Evolutionary conservation across 2,888 invertebrate genomes (phyloP), one percentile per base, ranked within the genome.

Genomic region (Ectemnius lituratus): DNA sequence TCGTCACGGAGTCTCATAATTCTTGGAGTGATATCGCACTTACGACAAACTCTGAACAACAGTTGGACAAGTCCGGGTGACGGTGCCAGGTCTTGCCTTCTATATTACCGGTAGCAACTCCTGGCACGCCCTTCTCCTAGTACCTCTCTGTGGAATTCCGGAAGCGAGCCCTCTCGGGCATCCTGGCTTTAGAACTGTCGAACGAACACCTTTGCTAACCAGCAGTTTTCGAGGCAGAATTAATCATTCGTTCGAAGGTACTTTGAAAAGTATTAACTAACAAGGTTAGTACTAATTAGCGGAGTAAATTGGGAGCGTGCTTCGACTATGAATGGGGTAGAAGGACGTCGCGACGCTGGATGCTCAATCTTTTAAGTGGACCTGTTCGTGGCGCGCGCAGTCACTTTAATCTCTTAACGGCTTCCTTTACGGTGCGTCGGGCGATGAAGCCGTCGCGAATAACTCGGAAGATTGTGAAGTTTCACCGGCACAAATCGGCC

Each of bases 141-240:
- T 73, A 64, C 65, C 61, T 70, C 76, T 73, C 14, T 14, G 3
- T 65, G 77, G 74, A 76, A 79, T 81, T 75, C 78, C 70, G 63
- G 69, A 67, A 73, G 70, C 67, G 74, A 73, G 52, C 62, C 73
- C 69, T 73, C 62, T 81, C 66, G 78, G 78, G 84, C 86, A 86
- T 88, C 86, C 83, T 73, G 86, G 80, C 88, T 88, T 89, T 88
- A 88, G 88, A 88, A 88, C 85, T 85, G 84, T 85, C 88, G 88
- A 89, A 89, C 84, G 87, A 83, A 76, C 78, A 74, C 81, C 85
- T 85, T 84, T 83, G 88, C 88, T 87, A 88, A 89, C 89, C 88
- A 76, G 86, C 86, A 67, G 62, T 76, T 69, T 74, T 57, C 70
- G 59, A 72, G 62, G 28, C 67, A 37, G 11, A 37, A 37, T 37